A percentile compares a stretch with the other conserved stretches of the same genome.
Conservation (phyloP, 2,113 vertebrate genomes). For the Sinocyclocheilus anophthalmus region DNA sequence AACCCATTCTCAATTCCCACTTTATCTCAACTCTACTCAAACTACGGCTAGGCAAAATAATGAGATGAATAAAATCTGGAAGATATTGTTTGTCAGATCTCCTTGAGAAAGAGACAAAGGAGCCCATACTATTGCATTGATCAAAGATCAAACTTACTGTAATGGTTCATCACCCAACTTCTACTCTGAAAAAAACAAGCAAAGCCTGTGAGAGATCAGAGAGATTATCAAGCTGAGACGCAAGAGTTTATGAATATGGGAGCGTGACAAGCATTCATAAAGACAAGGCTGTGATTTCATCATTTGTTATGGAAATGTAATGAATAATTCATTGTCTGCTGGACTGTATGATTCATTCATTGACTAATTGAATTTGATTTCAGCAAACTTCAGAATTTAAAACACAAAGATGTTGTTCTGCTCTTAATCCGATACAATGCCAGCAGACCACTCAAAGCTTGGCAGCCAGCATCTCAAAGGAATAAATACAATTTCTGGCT, state of each 20-base stretch:
- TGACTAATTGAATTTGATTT: slow-evolving; percentile 59
- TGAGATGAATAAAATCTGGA: neutral
- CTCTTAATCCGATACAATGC: slow-evolving; percentile 56
- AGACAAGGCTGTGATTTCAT: slow-evolving; percentile 45
- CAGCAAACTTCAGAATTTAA: slow-evolving; percentile 52
- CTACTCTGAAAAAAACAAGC: neutral
- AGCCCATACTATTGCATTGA: neutral
- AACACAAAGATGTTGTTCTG: slow-evolving; percentile 50
- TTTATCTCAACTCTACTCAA: neutral
- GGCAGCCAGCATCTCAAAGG: slow-evolving; percentile 56
- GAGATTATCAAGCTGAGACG: slow-evolving; percentile 19
- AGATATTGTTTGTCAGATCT: neutral
- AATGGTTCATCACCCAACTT: slow-evolving; percentile 34
- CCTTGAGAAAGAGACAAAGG: neutral
- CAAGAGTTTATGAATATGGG: slow-evolving; percentile 45
- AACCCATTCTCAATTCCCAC: neutral
- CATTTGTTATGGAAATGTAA: slow-evolving; percentile 52
- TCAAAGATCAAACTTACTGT: slow-evolving; percentile 14
- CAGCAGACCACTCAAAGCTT: slow-evolving; percentile 71
- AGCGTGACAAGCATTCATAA: slow-evolving; percentile 36
- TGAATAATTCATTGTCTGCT: slow-evolving; percentile 60
- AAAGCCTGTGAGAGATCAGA: slow-evolving; percentile 29
- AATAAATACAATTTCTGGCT: slow-evolving; percentile 65
- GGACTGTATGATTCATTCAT: slow-evolving; percentile 54
- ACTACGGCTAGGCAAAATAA: neutral